A percentile compares a stretch with the other conserved stretches of the same genome.
Conservation (phyloP, 1,140 invertebrate species). For the Copidosoma floridanum region DNA sequence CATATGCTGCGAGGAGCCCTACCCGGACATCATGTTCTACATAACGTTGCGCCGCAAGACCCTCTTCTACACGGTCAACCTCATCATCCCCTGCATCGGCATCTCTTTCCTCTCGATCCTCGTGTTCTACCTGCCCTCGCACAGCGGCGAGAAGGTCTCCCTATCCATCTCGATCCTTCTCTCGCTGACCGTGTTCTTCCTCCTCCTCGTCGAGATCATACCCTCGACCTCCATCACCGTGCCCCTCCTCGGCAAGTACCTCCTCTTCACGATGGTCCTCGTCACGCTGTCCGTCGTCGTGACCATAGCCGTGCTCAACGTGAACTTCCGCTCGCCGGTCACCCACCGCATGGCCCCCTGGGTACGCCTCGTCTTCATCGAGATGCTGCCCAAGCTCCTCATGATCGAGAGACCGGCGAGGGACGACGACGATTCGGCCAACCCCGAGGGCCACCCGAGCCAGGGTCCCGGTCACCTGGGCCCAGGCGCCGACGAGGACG, state of each 20-base stretch:
- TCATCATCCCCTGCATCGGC: constrained; percentile 94
- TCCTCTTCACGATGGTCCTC: constrained; percentile 98
- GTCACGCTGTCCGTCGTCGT: constrained; percentile 97
- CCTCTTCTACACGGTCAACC: constrained; percentile 95
- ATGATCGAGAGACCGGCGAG: constrained; percentile 82
- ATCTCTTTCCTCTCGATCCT: constrained; percentile 96
- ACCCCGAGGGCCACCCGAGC: constrained; percentile 51
- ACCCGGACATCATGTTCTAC: constrained; percentile 97
- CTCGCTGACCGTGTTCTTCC: constrained; percentile 97
- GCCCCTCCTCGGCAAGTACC: constrained; percentile 95
- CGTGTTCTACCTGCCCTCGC: constrained; percentile 97
- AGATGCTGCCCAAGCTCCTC: constrained; percentile 81
- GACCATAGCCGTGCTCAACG: constrained; percentile 96
- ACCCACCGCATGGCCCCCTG: constrained; percentile 93
- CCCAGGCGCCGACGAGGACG: constrained; percentile 62
- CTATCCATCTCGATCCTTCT: constrained; percentile 98
- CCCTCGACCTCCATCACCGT: constrained; percentile 98
- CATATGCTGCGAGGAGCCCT: constrained; percentile 87
- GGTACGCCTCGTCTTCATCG: constrained; percentile 86
- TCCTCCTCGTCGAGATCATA: constrained; percentile 96
- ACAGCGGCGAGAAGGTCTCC: constrained; percentile 96
- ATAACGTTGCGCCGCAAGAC: constrained; percentile 94
- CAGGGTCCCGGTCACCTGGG: constrained; percentile 58
- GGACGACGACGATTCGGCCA: constrained; percentile 61
- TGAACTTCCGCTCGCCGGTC: constrained; percentile 97